Percentiles rank a stretch among this genome's conserved stretches.
These are phyloP conservation scores for Gymnosoma rotundatum DNA, from an alignment of 2,888 invertebrate species.

Conservation along the genomic window DNA sequence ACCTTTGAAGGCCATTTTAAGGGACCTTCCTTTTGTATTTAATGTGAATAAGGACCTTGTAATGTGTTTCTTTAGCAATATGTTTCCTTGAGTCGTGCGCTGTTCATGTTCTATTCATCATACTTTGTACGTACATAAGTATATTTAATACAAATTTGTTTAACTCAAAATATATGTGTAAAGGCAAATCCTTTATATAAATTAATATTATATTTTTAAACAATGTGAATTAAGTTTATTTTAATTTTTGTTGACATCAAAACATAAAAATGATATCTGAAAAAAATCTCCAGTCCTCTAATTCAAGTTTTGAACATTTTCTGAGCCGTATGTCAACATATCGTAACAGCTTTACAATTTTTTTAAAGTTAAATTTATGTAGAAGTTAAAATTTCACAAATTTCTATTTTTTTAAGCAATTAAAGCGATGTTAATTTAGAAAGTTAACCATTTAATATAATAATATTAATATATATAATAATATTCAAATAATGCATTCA, in stretches of 20 bases:
- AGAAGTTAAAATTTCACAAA: too few relatives aligned
- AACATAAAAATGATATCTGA: not conserved
- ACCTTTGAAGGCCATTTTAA: constrained; percentile 48
- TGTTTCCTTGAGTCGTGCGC: constrained; percentile 43
- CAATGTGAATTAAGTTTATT: constrained; percentile 17
- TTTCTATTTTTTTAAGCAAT: too few relatives aligned
- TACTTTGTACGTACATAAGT: constrained; percentile 33
- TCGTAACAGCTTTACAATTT: too few relatives aligned
- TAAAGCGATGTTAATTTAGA: too few relatives aligned
- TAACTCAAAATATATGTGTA: constrained; percentile 22
- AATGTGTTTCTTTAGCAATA: constrained; percentile 33
- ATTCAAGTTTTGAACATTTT: too few relatives aligned
- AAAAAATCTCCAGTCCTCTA: not conserved
- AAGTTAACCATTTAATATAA: too few relatives aligned
- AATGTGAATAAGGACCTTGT: constrained; percentile 44
- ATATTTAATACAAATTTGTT: constrained; percentile 24
- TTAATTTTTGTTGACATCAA: not conserved
- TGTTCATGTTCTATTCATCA: constrained; percentile 25
- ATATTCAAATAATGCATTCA: too few relatives aligned
- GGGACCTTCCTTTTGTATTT: constrained; percentile 50
- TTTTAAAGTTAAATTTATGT: too few relatives aligned
- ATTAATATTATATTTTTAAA: not conserved
- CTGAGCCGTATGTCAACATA: too few relatives aligned
- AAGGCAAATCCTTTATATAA: constrained; percentile 23
- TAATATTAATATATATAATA: too few relatives aligned